phyloP scores from a whole-genome alignment of 2,113 vertebrate genomes.

The Anarhynchus alexandrinus region DNA sequence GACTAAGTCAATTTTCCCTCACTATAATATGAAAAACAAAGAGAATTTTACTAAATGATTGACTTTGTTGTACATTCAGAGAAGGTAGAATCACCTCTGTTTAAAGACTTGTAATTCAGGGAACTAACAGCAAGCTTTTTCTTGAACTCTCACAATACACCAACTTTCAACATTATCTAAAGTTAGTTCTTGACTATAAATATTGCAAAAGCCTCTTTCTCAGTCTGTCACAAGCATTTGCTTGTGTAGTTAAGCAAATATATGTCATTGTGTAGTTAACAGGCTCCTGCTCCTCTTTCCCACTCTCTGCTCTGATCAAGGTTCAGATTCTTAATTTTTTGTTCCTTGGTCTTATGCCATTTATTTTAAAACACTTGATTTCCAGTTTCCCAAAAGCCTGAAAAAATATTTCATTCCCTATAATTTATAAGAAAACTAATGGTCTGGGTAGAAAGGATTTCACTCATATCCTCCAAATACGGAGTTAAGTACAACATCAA shows the following conservation, averaged over 20 bases:
- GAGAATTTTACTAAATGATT: neutral
- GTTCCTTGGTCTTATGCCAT: too few relatives aligned
- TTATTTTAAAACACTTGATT: neutral
- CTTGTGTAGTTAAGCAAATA: neutral
- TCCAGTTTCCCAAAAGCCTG: neutral
- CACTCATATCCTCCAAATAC: neutral
- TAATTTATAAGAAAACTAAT: neutral
- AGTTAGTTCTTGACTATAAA: neutral
- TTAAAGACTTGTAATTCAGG: neutral
- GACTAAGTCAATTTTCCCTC: neutral
- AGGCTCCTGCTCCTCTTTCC: neutral
- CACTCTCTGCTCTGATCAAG: neutral
- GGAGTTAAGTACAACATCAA: neutral
- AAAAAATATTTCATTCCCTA: neutral
- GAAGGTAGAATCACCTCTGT: neutral
- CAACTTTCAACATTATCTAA: neutral
- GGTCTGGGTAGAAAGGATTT: neutral
- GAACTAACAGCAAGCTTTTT: neutral
- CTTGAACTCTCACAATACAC: neutral
- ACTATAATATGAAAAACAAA: neutral
- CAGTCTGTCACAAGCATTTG: neutral
- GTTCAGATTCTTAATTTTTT: neutral
- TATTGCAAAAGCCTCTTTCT: neutral
- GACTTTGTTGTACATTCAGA: neutral
- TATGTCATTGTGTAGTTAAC: rapidly evolving